These are phyloP conservation scores for Lathronympha strigana DNA, from an alignment of 2,888 invertebrate genomes.

Conservation along the genomic window DNA sequence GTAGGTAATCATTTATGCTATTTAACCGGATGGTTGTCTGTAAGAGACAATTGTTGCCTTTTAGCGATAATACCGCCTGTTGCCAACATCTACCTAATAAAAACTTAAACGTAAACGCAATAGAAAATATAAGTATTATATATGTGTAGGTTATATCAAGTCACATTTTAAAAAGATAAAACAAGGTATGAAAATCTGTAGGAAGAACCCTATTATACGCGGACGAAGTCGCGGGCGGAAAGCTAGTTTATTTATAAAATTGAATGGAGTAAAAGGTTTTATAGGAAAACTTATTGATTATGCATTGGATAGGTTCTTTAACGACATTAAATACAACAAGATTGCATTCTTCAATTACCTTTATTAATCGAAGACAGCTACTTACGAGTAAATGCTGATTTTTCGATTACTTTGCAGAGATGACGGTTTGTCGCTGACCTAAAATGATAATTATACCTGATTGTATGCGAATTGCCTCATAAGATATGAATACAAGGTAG, in stretches of 20 bases:
- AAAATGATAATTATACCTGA: slow-evolving; percentile 38
- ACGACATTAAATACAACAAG: slow-evolving; percentile 24
- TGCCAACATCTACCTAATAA: no score
- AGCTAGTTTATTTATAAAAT: slow-evolving; percentile 7
- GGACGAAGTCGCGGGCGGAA: no score
- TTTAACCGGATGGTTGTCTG: no score
- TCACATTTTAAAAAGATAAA: no score
- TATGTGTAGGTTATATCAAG: no score
- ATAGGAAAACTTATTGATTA: slow-evolving; percentile 24
- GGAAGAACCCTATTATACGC: no score
- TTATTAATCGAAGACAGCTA: slow-evolving; percentile 17
- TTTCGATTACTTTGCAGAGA: slow-evolving; percentile 11
- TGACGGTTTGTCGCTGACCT: slow-evolving; percentile 27
- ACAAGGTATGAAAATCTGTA: no score
- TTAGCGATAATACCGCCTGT: no score
- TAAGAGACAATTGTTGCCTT: no score
- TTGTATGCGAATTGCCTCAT: slow-evolving; percentile 34
- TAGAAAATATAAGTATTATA: no score
- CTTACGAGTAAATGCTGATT: not conserved
- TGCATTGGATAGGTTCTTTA: slow-evolving; percentile 3
- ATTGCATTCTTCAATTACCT: slow-evolving; percentile 34
- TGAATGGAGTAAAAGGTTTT: slow-evolving; percentile 17
- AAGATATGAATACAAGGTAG: slow-evolving; percentile 29
- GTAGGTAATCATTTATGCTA: no score
- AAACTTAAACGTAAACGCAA: no score